Percentiles rank a stretch among this genome's conserved stretches.
Evolutionary conservation across 2,113 vertebrate species (phyloP).

Genomic region (human): GRCh38 chr12:113125001-113125500

Average conservation of each 20-base stretch:
- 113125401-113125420: not conserved
- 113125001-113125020: too few relatives aligned
- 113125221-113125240: not conserved
- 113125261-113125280: not conserved
- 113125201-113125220: not conserved
- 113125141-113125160: not conserved
- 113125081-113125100: too few relatives aligned
- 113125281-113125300: not conserved
- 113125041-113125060: too few relatives aligned
- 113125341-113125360: not conserved
- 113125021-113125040: too few relatives aligned
- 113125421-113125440: not conserved
- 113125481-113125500: not conserved
- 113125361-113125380: not conserved
- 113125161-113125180: not conserved
- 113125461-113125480: not conserved
- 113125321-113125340: not conserved
- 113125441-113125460: not conserved
- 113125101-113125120: not conserved
- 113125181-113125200: not conserved
- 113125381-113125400: not conserved
- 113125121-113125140: too few relatives aligned
- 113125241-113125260: not conserved
- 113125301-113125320: not conserved
- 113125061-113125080: too few relatives aligned